Evolutionary conservation across 2,113 vertebrate genomes (phyloP), one percentile per base, ranked within the genome.

Genomic region (Sorex fumeus): DNA sequence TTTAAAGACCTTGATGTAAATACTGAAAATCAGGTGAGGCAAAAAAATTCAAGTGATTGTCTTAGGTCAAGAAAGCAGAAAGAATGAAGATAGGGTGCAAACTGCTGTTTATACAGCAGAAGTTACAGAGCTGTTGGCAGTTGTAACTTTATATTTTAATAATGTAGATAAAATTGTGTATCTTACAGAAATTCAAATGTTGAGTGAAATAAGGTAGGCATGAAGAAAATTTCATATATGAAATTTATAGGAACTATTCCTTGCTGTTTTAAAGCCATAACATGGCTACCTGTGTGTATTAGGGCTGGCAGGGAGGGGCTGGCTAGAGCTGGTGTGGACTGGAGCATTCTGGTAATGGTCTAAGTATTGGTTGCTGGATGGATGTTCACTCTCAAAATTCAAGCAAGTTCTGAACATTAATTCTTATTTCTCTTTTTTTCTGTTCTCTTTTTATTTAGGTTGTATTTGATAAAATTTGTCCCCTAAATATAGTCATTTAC

Each of bases 91-190:
- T 7, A 40, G 3, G 40, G 40, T 40, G 40, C 40, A 40, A 40
- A 40, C 40, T 40, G 53, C 13, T 53, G 4, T 19, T 53, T 53
- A 53, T 19, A 53, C 53, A 53, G 53, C 32, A 74, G 69, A 32
- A 70, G 28, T 53, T 74, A 32, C 36, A 45, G 28, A 91, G 74
- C 18, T 9, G 13, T 53, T 53, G 53, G 53, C 53, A 53, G 3
- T 53, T 53, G 4, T 53, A 53, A 53, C 13, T 53, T 53, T 53
- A 53, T 53, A 16, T 16, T 91, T 82, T 28, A 47, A 90, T 83
- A 89, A 77, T 85, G 81, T 21, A 70, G 21, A 7, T 91, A 23
- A 34, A 75, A 70, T 66, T 67, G 32, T 90, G 69, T 66, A 77
- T 88, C 16, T 92, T 71, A 86, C 30, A 66, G 72, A 53, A n/a